phyloP scores from a whole-genome alignment of 2,797 vertebrate species.

The Syncerus caffer region DNA sequence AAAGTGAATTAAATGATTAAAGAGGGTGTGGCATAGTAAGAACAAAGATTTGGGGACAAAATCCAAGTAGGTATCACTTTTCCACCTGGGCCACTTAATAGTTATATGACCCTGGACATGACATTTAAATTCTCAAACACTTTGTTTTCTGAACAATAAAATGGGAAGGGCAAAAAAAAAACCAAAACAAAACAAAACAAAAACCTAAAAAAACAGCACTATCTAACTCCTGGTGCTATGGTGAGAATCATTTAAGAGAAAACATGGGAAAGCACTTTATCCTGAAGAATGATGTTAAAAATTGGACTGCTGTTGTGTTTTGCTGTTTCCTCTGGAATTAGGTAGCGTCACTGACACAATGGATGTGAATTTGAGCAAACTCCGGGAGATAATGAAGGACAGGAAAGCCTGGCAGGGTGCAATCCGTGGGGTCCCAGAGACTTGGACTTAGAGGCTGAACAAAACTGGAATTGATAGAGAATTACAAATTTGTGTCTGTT shows the following conservation, averaged over 20 bases:
- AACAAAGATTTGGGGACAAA: background rate
- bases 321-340: background rate
- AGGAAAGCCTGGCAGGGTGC: background rate
- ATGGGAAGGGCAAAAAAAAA: background rate
- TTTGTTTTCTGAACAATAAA: background rate
- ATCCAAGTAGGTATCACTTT: background rate
- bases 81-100: fast-evolving
- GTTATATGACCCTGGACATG: fast-evolving
- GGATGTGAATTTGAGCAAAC: background rate
- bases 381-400: background rate
- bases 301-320: background rate
- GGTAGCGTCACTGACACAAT: fast-evolving
- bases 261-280: background rate
- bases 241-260: background rate
- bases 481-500: background rate
- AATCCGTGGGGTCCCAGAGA: background rate
- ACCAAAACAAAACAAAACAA: too few relatives aligned
- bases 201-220: too few relatives aligned
- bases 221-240: background rate
- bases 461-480: background rate
- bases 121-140: background rate
- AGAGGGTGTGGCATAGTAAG: background rate
- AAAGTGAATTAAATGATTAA: background rate
- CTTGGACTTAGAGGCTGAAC: background rate
- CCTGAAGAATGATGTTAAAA: background rate